Percentiles rank a stretch among this genome's conserved stretches.
Conservation (phyloP, 2,888 invertebrate species). For the Eurytoma adleriae region DNA sequence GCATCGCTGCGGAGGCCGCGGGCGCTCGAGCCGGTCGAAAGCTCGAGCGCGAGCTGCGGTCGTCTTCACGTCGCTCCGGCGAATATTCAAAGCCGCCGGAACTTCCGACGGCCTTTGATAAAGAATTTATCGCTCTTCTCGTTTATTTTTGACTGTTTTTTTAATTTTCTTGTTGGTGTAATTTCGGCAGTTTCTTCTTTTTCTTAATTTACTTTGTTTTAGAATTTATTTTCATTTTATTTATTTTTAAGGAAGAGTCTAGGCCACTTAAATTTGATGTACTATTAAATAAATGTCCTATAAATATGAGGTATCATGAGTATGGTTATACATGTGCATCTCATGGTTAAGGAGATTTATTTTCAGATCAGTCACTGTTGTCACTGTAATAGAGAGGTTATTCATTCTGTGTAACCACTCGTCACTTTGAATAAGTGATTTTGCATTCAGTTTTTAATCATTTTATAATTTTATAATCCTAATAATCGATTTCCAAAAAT, state of each 20-base stretch:
- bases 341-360: too few relatives aligned
- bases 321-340: too few relatives aligned
- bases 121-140: background rate
- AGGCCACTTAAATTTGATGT: too few relatives aligned
- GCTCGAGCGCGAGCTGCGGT: background rate
- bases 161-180: background rate
- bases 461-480: too few relatives aligned
- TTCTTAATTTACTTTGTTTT: background rate
- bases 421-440: too few relatives aligned
- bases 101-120: background rate
- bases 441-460: too few relatives aligned
- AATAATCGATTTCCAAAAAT: too few relatives aligned
- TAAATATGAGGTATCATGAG: too few relatives aligned
- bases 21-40: background rate
- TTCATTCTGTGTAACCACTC: too few relatives aligned
- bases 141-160: background rate
- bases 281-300: too few relatives aligned
- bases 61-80: background rate
- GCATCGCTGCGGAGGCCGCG: constrained; percentile 27
- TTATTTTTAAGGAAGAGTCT: background rate
- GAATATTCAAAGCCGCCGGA: background rate
- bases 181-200: background rate
- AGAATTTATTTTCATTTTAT: background rate
- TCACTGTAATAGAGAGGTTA: too few relatives aligned
- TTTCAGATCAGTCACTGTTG: too few relatives aligned